Base-by-base conservation (phyloP, 2,888 invertebrate species). In the Timandra comae region DNA sequence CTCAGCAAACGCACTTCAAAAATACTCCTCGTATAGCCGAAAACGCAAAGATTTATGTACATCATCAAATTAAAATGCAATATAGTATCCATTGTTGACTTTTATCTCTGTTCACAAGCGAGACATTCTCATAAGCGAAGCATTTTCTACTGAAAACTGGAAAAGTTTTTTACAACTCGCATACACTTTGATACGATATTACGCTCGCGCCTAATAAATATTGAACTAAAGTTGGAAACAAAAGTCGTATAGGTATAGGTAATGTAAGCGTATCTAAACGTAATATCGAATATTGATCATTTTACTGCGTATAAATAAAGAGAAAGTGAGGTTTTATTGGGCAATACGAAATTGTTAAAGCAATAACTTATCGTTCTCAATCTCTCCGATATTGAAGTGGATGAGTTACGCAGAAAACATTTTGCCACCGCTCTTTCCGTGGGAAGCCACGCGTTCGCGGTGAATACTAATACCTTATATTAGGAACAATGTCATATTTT, bases 301-400 rank as follows among this genome's bases (percentile, higher is more conserved):
- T 79, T 80, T 75, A 76, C 72, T 74, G 75, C 71, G 59, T 71
- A 81, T 82, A 84, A 84, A 82, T 81, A 80, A 76, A 75, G 67
- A 56, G 70, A 73, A 79, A 79, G 78, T 78, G 69, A 70, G 75
- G 75, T 80, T 84, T 84, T 84, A 84, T 81, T 64, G 79, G 74
- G 64, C 77, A 73, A 81, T 82, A 73, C 63, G 71, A 82, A 82
- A 78, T 80, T 79, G 81, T 78, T 81, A 79, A 65, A 61, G 76
- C 73, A 58, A 77, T 82, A 81, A 80, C 73, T 81, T 74, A 71
- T 56, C 74, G 61, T 63, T 68, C 69, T 67, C 69, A 78, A 78
- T 77, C 73, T 77, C 74, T 68, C 62, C 62, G 67, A 72, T 80
- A 80, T 79, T 72, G 70, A 64, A 79, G 77, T 75, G 73, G 74